Conservation (phyloP, 2,888 invertebrate genomes). For the Stenotaenia linearis region DNA sequence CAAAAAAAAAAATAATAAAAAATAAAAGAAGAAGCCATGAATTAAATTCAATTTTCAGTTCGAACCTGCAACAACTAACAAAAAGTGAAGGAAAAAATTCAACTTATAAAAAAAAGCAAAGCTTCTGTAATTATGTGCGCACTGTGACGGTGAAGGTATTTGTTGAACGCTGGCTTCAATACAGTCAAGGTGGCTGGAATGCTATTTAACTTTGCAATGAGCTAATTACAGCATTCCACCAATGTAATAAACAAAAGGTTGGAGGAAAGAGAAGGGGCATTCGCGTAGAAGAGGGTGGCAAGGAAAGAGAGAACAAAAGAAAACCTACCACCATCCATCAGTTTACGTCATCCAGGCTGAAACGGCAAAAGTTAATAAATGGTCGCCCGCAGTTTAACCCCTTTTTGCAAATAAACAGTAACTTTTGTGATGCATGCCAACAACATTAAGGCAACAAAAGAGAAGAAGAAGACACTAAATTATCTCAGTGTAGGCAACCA, state of each 20-base stretch:
- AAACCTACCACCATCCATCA: constrained; percentile 2
- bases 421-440: constrained; percentile 29
- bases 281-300: neutral
- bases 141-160: neutral
- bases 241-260: constrained; percentile 32
- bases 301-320: neutral
- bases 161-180: constrained; percentile 1
- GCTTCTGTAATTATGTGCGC: neutral
- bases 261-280: constrained; percentile 19
- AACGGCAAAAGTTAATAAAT: constrained; percentile 28
- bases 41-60: neutral
- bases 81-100: neutral
- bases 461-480: constrained; percentile 11
- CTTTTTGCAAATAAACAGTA: constrained; percentile 32
- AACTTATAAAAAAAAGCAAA: constrained; percentile 8
- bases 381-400: constrained; percentile 31
- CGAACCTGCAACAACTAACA: neutral
- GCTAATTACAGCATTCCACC: constrained; percentile 33
- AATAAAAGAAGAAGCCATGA: neutral
- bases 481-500: constrained; percentile 1
- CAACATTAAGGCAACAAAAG: constrained; percentile 19
- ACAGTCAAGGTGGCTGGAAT: constrained; percentile 28
- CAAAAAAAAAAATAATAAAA: neutral
- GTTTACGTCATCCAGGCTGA: constrained; percentile 8
- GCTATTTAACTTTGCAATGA: constrained; percentile 32